Conservation (phyloP, 2,888 invertebrate species). For the Phalera bucephala region DNA sequence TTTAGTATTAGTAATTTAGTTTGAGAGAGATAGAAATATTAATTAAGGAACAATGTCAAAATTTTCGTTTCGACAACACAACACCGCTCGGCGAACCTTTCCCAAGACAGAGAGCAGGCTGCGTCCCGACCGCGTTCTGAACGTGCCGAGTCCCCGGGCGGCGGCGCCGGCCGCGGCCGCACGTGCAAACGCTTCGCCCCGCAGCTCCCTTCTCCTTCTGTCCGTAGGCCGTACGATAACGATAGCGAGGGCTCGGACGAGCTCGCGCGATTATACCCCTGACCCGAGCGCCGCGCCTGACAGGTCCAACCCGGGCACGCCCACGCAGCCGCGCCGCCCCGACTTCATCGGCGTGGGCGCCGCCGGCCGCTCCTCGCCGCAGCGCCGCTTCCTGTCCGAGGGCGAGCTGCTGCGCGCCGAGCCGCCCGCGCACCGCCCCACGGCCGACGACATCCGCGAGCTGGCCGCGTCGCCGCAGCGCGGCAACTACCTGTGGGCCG, state of each 20-base stretch:
- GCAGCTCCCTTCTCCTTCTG: conserved; percentile 81
- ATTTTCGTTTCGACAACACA: no score
- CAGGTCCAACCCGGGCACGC: conserved; percentile 96
- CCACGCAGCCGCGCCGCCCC: conserved; percentile 93
- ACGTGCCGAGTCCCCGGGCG: conserved; percentile 41
- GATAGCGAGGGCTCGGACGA: conserved; percentile 81
- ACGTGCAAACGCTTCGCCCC: conserved; percentile 78
- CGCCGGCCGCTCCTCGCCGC: conserved; percentile 86
- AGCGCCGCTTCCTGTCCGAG: conserved; percentile 91
- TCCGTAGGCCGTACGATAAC: conserved; percentile 83
- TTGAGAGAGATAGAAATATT: no score
- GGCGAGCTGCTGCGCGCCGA: conserved; percentile 90
- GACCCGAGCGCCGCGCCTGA: conserved; percentile 75
- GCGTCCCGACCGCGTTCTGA: conserved; percentile 41
- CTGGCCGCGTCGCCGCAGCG: conserved; percentile 94
- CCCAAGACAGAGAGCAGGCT: conserved; percentile 5
- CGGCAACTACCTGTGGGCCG: conserved; percentile 73
- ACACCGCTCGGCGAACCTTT: no score
- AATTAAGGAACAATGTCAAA: no score
- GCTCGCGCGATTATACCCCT: conserved; percentile 81
- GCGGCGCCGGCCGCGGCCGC: conserved; percentile 57
- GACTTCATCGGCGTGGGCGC: conserved; percentile 92
- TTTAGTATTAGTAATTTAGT: no score
- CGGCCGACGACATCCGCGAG: conserved; percentile 91
- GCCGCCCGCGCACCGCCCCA: conserved; percentile 84